Evolutionary conservation across 2,113 vertebrate species (phyloP), one percentile per base, ranked within the genome.

Genomic region (Peromyscus californicus): DNA sequence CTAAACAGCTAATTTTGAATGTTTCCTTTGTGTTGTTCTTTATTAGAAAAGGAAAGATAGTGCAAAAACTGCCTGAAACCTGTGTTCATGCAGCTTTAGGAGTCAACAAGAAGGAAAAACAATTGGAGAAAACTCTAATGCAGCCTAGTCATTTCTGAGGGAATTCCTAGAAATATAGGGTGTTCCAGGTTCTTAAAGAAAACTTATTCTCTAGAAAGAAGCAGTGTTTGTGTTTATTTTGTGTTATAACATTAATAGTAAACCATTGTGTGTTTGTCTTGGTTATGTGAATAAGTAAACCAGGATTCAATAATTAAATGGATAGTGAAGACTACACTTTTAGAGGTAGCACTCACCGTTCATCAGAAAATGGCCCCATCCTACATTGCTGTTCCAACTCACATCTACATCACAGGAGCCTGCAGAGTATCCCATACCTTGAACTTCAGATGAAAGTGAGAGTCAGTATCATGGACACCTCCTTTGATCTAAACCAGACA

Each of bases 141-240:
- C 51, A 19, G 45, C 54, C 36, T 1, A 61, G n/a, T 67, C 5
- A 4, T 59, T 45, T 51, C 7, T 24, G 24, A 51, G 51, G 36
- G 31, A 85, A 39, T 79, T 94, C 36, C 69, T 91, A 75, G 63
- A 84, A 90, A 83, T 36, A 26, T 33, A 80, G 31, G 15, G 19
- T 85, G 83, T 39, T 90, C 82, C 2, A 1, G n/a, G 31, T 59
- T 76, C 51, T 57, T 12, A 19, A 57, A 9, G 17, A 82, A 36
- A 26, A 31, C 26, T n/a, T 83, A n/a, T 5, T 83, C 17, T 65
- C 85, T 90, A 91, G 76, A 59, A 96, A 59, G 19, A 96, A 92
- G 17, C 31, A 54, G 67, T 45, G 21, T 67, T 45, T 59, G 15
- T 65, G 12, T 61, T 93, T 51, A 39, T 59, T 95, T 89, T 31